A percentile compares a stretch with the other conserved stretches of the same genome.
phyloP scores from a whole-genome alignment of 1,140 invertebrate genomes.

The Bombus confusus region DNA sequence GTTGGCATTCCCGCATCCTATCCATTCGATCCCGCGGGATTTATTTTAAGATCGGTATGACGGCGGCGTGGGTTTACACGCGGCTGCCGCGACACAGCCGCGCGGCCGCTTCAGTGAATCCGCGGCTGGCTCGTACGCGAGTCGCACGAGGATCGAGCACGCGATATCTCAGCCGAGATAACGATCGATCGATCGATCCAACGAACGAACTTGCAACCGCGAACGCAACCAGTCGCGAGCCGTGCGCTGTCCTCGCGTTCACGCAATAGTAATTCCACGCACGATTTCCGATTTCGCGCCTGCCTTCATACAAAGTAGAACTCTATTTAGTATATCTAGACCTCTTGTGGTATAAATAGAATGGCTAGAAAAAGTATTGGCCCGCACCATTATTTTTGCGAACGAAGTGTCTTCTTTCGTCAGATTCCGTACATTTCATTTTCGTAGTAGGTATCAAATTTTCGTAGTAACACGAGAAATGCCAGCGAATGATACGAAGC shows the following conservation, averaged over 20 bases:
- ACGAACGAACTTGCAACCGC: neutral
- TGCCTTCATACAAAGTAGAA: neutral
- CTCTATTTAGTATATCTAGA: too few relatives aligned
- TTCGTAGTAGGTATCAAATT: too few relatives aligned
- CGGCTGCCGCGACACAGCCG: slow-evolving; percentile 38
- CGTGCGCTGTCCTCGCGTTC: neutral
- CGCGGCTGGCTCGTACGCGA: slow-evolving; percentile 49
- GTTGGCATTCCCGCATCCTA: slow-evolving; percentile 74
- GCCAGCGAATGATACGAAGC: too few relatives aligned
- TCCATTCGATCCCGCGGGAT: slow-evolving; percentile 75
- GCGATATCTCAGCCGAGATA: neutral
- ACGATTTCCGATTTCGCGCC: slow-evolving; percentile 5
- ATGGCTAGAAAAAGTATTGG: too few relatives aligned
- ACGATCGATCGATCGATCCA: neutral
- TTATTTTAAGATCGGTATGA: slow-evolving; percentile 79
- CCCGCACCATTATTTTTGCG: too few relatives aligned
- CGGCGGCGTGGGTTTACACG: slow-evolving; percentile 69
- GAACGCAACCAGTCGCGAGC: slow-evolving; percentile 5
- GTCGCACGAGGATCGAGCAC: slow-evolving; percentile 29
- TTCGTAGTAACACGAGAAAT: too few relatives aligned
- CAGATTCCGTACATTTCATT: too few relatives aligned
- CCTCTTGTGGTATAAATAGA: too few relatives aligned
- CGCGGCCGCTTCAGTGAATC: slow-evolving; percentile 52
- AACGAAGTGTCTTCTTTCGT: too few relatives aligned
- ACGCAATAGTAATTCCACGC: neutral